Percentiles rank a stretch among this genome's conserved stretches.
Evolutionary conservation across 2,888 invertebrate genomes (phyloP).

Genomic region (Meteorus colon): DNA sequence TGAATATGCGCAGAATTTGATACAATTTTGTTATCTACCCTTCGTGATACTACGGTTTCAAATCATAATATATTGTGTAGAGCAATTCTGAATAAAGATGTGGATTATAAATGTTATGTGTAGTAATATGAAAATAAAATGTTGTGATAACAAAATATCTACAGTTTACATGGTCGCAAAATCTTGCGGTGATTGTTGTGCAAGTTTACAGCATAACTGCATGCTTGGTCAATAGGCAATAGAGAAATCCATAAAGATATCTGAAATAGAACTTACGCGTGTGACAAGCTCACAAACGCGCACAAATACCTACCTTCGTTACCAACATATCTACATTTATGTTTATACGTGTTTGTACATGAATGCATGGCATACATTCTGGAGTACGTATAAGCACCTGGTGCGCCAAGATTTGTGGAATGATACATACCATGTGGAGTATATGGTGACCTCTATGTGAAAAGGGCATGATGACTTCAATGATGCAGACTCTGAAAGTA

Average conservation of each 20-base stretch:
- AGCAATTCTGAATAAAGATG: background rate
- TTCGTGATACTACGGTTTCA: background rate
- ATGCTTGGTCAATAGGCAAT: slow-evolving; percentile 10
- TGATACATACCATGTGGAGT: background rate
- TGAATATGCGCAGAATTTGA: no score
- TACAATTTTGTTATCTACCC: no score
- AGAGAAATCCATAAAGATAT: slow-evolving; percentile 36
- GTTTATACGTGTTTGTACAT: background rate
- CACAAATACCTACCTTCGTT: background rate
- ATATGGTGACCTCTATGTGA: slow-evolving; percentile 9
- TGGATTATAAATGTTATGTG: background rate
- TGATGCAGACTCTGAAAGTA: slow-evolving; percentile 4
- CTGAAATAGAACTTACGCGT: slow-evolving; percentile 30
- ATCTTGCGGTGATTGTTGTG: slow-evolving; percentile 10
- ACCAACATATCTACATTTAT: background rate
- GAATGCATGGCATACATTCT: background rate
- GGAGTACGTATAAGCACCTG: slow-evolving; percentile 2
- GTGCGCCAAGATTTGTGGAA: slow-evolving; percentile 1
- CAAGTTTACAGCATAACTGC: slow-evolving; percentile 11
- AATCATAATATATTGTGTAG: background rate
- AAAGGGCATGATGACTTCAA: background rate
- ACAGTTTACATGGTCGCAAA: slow-evolving; percentile 21
- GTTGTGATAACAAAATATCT: background rate
- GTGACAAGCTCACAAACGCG: slow-evolving; percentile 26
- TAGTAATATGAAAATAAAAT: background rate